These are phyloP conservation scores for Scleropages formosus DNA, from an alignment of 2,797 vertebrate genomes.

Conservation along the genomic window DNA sequence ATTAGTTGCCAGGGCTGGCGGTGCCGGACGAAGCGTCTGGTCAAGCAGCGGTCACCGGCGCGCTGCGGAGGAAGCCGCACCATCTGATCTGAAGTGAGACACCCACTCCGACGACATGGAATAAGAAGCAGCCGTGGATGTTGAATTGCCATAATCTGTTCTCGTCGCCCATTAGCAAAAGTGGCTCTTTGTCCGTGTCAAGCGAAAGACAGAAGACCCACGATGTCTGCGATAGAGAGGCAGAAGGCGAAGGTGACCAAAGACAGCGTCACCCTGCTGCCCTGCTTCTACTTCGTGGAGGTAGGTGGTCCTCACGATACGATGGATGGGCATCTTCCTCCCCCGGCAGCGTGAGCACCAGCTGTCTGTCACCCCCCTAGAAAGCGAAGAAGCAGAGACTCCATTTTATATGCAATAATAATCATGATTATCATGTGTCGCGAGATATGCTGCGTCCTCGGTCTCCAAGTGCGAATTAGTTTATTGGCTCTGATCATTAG, in stretches of 20 bases:
- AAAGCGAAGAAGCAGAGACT: no score
- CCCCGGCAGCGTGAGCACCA: no score
- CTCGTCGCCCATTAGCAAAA: constrained; percentile 47
- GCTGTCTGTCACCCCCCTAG: no score
- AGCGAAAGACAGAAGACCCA: constrained; percentile 53
- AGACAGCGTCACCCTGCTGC: constrained; percentile 92
- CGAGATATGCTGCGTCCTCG: no score
- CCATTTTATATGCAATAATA: no score
- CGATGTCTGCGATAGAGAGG: constrained; percentile 88
- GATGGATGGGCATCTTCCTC: constrained; percentile 16
- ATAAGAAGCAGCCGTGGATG: constrained; percentile 34
- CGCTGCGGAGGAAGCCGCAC: constrained; percentile 35
- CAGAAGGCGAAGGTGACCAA: constrained; percentile 85
- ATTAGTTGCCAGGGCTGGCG: constrained; percentile 20
- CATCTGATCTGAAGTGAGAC: no score
- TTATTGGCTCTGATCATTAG: no score
- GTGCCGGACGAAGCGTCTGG: neutral
- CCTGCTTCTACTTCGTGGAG: constrained; percentile 97
- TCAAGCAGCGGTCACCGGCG: constrained; percentile 29
- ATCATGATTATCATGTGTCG: no score
- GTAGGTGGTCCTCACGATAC: constrained; percentile 68
- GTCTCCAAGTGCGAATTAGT: no score
- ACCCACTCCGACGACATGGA: constrained; percentile 38
- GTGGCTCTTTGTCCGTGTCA: constrained; percentile 52
- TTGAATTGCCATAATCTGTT: constrained; percentile 16